Percentiles rank a stretch among this genome's conserved stretches.
Evolutionary conservation across 2,797 vertebrate species (phyloP).

Genomic region (Spondyliosoma cantharus): DNA sequence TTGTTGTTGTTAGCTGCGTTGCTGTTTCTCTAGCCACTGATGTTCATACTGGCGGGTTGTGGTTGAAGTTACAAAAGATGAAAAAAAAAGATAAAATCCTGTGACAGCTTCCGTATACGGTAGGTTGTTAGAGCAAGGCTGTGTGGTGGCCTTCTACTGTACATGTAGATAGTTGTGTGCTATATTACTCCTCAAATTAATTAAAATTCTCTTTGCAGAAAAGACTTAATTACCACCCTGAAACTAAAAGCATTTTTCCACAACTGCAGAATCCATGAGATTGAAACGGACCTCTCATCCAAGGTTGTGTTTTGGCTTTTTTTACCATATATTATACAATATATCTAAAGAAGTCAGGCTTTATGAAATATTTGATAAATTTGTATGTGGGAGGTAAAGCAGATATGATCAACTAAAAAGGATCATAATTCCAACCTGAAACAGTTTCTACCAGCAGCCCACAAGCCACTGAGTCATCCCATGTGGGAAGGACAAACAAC

Average conservation of each 20-base stretch:
- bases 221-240: conserved; percentile 31
- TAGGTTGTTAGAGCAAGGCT: not conserved
- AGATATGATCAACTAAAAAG: conserved; percentile 61
- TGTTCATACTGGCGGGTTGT: conserved; percentile 13
- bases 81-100: conserved; percentile 11
- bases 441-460: conserved; percentile 42
- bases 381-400: conserved; percentile 43
- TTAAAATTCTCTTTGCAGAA: conserved; percentile 34
- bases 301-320: conserved; percentile 7
- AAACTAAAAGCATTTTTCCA: conserved; percentile 42
- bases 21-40: conserved; percentile 32
- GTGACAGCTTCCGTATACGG: not conserved
- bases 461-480: conserved; percentile 65
- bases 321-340: conserved; percentile 26
- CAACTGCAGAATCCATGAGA: conserved; percentile 35
- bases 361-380: conserved; percentile 26
- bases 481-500: conserved; percentile 55
- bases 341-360: conserved; percentile 18
- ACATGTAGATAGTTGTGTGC: conserved; percentile 9
- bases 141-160: conserved; percentile 23
- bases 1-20: conserved; percentile 49
- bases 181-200: conserved; percentile 23
- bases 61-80: conserved; percentile 10
- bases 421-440: conserved; percentile 60
- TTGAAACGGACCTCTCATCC: conserved; percentile 20